phyloP scores from a whole-genome alignment of 2,797 vertebrate genomes.

The Podarcis siculus region DNA sequence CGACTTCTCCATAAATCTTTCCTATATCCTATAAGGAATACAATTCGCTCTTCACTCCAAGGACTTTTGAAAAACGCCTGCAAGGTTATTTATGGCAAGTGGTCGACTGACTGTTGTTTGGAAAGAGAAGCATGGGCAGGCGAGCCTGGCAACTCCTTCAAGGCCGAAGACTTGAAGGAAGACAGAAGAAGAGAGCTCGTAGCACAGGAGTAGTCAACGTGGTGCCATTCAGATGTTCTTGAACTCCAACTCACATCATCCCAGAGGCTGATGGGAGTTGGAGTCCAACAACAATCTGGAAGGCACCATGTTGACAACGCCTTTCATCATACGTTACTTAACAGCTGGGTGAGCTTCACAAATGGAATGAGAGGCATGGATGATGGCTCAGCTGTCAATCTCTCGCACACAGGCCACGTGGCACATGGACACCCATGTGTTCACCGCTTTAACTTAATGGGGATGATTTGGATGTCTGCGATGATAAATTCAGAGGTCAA shows the following conservation, averaged over 20 bases:
- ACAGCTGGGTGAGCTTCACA: neutral
- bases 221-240: too few relatives aligned
- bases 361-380: neutral
- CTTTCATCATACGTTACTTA: neutral
- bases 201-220: too few relatives aligned
- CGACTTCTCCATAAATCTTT: slow-evolving; percentile 17
- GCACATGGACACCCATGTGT: too few relatives aligned
- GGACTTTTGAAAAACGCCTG: neutral
- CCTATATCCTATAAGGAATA: neutral
- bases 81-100: neutral
- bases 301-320: too few relatives aligned
- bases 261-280: too few relatives aligned
- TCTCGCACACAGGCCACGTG: too few relatives aligned
- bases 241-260: too few relatives aligned
- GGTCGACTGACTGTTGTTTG: neutral
- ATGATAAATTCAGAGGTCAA: neutral
- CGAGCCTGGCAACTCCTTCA: neutral
- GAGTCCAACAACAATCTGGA: too few relatives aligned
- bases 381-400: neutral
- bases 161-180: neutral
- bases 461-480: neutral
- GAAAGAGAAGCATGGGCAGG: neutral
- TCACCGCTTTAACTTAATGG: neutral
- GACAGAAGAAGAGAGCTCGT: neutral
- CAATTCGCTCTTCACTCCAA: neutral